A percentile compares a stretch with the other conserved stretches of the same genome.
These are phyloP conservation scores for Drosophila mimica DNA, from an alignment of 2,888 invertebrate genomes.

Conservation along the genomic window DNA sequence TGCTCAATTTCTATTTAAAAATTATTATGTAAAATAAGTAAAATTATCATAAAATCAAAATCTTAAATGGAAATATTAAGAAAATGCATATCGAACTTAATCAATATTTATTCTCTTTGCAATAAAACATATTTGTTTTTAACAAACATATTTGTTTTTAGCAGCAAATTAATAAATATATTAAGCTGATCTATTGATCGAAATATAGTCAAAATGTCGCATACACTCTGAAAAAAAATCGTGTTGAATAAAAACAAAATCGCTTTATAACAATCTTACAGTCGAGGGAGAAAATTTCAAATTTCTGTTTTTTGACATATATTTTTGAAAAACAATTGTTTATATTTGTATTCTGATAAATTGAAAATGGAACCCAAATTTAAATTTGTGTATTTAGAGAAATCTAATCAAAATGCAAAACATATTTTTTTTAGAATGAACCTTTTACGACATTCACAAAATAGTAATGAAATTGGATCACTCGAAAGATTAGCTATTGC, in stretches of 20 bases:
- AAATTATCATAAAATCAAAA: background rate
- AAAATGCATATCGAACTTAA: background rate
- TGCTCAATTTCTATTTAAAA: too few species aligned
- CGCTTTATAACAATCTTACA: too few species aligned
- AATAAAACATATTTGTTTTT: background rate
- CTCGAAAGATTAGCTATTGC: too few species aligned
- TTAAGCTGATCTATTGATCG: background rate
- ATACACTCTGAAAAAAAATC: background rate
- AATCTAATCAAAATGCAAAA: too few species aligned
- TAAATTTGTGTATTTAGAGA: too few species aligned
- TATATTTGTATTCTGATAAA: background rate
- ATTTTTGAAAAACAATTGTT: background rate
- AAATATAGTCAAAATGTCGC: background rate
- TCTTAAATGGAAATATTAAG: background rate
- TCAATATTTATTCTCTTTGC: background rate
- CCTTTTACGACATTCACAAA: too few species aligned
- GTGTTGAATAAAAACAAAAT: background rate
- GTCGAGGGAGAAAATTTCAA: background rate
- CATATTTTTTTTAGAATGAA: too few species aligned
- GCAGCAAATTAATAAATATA: too few species aligned
- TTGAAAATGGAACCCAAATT: background rate
- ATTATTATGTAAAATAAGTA: too few species aligned
- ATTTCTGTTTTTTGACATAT: too few species aligned
- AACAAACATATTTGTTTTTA: background rate
- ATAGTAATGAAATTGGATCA: too few species aligned